These are phyloP conservation scores for Macrosteles quadrilineatus DNA, from an alignment of 1,140 invertebrate species.

Conservation along the genomic window DNA sequence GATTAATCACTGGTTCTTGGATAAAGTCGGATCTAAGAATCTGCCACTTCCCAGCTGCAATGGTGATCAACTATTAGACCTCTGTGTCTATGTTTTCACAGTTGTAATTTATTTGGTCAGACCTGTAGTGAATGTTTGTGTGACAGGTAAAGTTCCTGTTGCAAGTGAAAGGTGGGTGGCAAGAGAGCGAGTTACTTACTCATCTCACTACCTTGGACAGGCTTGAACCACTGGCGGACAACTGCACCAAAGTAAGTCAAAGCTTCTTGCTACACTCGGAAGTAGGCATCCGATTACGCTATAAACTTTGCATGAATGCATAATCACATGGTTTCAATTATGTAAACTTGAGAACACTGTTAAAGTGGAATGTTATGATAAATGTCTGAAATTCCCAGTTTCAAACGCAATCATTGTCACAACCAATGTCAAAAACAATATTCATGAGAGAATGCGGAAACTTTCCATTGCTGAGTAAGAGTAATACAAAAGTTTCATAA, in stretches of 20 bases:
- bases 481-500: too few species aligned
- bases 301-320: constrained; percentile 36
- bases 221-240: constrained; percentile 86
- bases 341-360: constrained; percentile 4
- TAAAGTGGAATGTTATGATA: background rate
- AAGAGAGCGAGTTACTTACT: constrained; percentile 88
- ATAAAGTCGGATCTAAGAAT: too few species aligned
- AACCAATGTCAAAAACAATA: too few species aligned
- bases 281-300: background rate
- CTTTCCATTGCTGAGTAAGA: too few species aligned
- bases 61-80: background rate
- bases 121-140: background rate
- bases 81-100: background rate
- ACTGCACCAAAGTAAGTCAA: constrained; percentile 87
- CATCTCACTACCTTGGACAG: constrained; percentile 76
- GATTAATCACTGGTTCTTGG: too few species aligned
- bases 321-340: constrained; percentile 20
- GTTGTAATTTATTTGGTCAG: background rate
- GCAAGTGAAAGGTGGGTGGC: constrained; percentile 81
- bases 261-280: too few species aligned
- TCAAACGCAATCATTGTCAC: too few species aligned
- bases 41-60: background rate
- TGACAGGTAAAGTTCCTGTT: constrained; percentile 79
- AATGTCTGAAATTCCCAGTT: background rate
- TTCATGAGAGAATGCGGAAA: too few species aligned